Evolutionary conservation across 1,140 invertebrate genomes (phyloP), one percentile per base, ranked within the genome.

Genomic region (Heliconius himera): DNA sequence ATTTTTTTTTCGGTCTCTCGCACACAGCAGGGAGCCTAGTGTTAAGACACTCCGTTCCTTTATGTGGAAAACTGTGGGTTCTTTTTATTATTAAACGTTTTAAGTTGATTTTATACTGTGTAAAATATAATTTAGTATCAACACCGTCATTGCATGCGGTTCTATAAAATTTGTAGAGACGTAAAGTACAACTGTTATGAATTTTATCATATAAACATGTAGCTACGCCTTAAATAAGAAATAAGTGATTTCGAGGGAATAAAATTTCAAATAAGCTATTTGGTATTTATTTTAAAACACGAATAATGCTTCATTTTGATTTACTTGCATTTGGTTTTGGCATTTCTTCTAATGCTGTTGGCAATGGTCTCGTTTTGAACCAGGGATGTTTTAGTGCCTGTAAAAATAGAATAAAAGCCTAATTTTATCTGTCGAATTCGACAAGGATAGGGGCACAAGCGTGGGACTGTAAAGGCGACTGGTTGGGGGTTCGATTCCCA

Each of bases 371-470:
- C 8, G 83, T 87, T 71, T 84, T 81, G 29, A 95, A 94, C 94
- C 94, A 95, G 8, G 83, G 82, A 81, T 95, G 93, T 77, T 77
- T 83, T 20, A 95, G 78, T n/a, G 94, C 94, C 94, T 95, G 87
- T 8, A 89, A 91, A 81, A 82, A 77, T 18, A 16, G n/a, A 29
- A 70, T 70, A 33, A 70, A 70, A 70, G 1, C 8, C 1, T 33
- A 36, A 3, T 20, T 33, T 6, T 70, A 18, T 36, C 9, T 29
- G 4, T 33, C 13, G n/a, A 70, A 70, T 29, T 36, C n/a, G 18
- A 29, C 8, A 66, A 13, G 13, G 46, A 49, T 9, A 49, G 26
- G 18, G 49, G 18, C 11, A 51, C 13, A 51, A 51, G 13, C 5
- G 13, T 51, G 33, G 5, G 6, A 36, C 33, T 8, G 11, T 51